Base-by-base conservation (phyloP, 2,888 invertebrate species). In the Chesias legatella region DNA sequence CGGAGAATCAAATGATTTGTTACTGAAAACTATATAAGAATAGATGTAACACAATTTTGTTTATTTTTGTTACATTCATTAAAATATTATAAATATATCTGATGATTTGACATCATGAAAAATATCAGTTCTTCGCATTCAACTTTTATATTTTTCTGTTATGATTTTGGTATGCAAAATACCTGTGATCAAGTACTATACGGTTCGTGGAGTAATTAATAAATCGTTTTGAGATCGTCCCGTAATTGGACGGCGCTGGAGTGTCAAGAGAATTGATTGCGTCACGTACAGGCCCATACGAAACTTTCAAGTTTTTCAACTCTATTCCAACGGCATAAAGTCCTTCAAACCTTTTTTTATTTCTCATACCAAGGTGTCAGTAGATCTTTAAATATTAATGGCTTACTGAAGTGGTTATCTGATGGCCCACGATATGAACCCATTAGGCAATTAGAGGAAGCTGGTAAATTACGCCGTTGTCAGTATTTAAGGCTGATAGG, bases 241-340 rank as follows among this genome's bases (percentile, higher is more conserved):
- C 58, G 65, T 81, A 81, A 83, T 83, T 81, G 80, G 72, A 79
- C 67, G 73, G 63, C 73, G 62, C 74, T 78, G 64, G 60, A 71
- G 68, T 54, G 63, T 56, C 55, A 51, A 54, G 56, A 64, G 70
- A 62, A 73, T 69, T 70, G 77, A 70, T 74, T 68, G 70, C 62
- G 62, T 61, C 60, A 60, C 61, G 57, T 58, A 61, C 67, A 71
- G 48, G 35, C 33, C 9, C 51, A 43, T 25, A 29, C 28, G 32
- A 43, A 45, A 43, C 27, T 43, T 30, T 37, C 36, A 33, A 21
- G 23, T 48, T 51, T 46, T 47, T 35, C 50, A 41, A 27, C 34
- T 38, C 32, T 52, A 51, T 45, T 27, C 22, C 43, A 23, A 29
- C 21, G 38, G 29, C 24, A 48, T 54, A 67, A 43, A 48, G 55